These are phyloP conservation scores for Syngnathus scovelli DNA, from an alignment of 2,113 vertebrate species.

Conservation along the genomic window DNA sequence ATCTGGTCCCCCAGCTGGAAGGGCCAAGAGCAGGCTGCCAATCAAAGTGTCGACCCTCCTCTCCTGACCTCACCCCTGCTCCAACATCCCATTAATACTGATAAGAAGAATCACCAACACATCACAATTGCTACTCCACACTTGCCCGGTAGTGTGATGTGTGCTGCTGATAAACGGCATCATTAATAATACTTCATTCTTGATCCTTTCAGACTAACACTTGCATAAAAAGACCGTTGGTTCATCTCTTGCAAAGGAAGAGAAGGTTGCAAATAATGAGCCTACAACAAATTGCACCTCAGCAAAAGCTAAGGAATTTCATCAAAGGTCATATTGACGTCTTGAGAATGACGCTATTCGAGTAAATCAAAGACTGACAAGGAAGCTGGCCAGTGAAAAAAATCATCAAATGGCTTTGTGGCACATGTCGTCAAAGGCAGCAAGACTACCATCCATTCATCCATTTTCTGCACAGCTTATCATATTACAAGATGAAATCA, in stretches of 20 bases:
- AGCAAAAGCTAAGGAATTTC: constrained; percentile 57
- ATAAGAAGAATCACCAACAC: constrained; percentile 16
- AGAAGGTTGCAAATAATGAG: constrained; percentile 31
- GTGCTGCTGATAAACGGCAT: background rate
- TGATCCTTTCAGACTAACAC: constrained; percentile 7
- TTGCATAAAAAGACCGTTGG: constrained; percentile 10
- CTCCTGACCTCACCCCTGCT: constrained; percentile 12
- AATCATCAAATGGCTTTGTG: background rate
- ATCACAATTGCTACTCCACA: background rate
- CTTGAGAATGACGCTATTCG: constrained; percentile 35
- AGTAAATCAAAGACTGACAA: constrained; percentile 23
- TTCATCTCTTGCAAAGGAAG: constrained; percentile 28
- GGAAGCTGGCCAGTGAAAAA: constrained; percentile 1
- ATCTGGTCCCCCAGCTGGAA: constrained; percentile 59
- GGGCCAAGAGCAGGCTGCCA: constrained; percentile 56
- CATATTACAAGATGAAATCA: background rate
- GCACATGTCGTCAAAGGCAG: background rate
- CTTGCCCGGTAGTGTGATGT: background rate
- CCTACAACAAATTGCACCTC: constrained; percentile 39
- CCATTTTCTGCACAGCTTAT: background rate
- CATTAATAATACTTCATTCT: constrained; percentile 1
- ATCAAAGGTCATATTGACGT: constrained; percentile 40
- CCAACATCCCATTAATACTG: constrained; percentile 25
- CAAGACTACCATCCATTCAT: background rate
- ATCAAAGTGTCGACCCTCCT: constrained; percentile 25